A percentile compares a stretch with the other conserved stretches of the same genome.
Evolutionary conservation across 23 tunicate species (phyloP).

Genomic region (Diplosoma virens): DNA sequence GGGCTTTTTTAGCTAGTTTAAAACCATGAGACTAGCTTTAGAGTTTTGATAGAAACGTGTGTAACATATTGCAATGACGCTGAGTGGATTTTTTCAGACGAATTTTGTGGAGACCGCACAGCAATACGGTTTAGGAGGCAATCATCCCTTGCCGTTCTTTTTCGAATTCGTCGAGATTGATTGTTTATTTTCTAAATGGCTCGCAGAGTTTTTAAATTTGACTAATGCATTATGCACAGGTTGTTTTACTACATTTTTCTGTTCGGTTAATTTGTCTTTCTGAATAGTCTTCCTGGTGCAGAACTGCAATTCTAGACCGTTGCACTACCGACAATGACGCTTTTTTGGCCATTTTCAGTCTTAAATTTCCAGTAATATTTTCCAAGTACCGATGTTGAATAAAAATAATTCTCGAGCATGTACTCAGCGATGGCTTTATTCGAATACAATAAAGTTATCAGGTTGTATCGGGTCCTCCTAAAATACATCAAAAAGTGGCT

Average conservation of each 20-base stretch:
- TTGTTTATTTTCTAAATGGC: slow-evolving; percentile 1
- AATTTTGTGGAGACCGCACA: slow-evolving; percentile 10
- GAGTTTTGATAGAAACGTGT: slow-evolving; percentile 12
- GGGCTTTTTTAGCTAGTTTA: slow-evolving; percentile 7
- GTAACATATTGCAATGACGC: background rate
- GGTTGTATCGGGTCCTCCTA: too few species aligned
- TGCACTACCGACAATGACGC: slow-evolving; percentile 11
- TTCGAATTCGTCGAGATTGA: slow-evolving; percentile 5
- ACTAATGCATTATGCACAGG: slow-evolving; percentile 2
- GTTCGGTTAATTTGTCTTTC: slow-evolving; percentile 10
- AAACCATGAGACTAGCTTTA: slow-evolving; percentile 6
- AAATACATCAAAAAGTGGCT: too few species aligned
- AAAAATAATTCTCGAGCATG: too few species aligned
- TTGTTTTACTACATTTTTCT: slow-evolving; percentile 8
- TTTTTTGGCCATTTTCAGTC: slow-evolving; percentile 22
- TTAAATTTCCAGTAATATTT: background rate
- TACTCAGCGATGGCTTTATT: too few species aligned
- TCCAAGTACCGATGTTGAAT: background rate
- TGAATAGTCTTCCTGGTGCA: slow-evolving; percentile 20
- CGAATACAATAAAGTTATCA: too few species aligned
- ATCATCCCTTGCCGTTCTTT: slow-evolving; percentile 21
- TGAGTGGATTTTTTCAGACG: slow-evolving; percentile 9
- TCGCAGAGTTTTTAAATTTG: slow-evolving; percentile 13
- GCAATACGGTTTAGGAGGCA: slow-evolving; percentile 1
- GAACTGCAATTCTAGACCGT: slow-evolving; percentile 17